These are phyloP conservation scores for Clarias laeviceps DNA, from an alignment of 2,797 vertebrate genomes.

Conservation along the genomic window DNA sequence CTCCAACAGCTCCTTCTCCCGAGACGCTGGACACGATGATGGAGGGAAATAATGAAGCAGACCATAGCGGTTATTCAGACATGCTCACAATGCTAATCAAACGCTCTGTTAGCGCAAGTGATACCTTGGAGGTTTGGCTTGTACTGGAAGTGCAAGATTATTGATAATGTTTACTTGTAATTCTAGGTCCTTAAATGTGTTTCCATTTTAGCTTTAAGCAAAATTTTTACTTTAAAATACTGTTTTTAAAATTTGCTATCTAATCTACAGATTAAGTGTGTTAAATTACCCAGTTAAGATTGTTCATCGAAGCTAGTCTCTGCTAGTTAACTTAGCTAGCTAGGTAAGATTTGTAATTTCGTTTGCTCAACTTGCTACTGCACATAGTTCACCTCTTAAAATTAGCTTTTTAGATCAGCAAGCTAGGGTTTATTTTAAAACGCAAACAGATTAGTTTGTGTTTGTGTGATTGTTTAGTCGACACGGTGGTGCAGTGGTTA, in stretches of 20 bases:
- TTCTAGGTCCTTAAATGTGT: too few species aligned
- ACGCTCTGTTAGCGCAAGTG: neutral
- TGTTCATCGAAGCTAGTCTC: neutral
- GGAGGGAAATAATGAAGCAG: neutral
- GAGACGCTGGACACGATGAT: slow-evolving; percentile 70
- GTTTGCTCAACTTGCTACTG: neutral
- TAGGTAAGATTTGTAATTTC: neutral
- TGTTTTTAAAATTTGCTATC: neutral
- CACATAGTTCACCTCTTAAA: neutral
- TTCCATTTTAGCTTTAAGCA: too few species aligned
- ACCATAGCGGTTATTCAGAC: slow-evolving; percentile 12
- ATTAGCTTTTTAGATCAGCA: neutral
- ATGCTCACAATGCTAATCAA: neutral
- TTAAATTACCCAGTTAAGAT: neutral
- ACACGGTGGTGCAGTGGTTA: too few species aligned
- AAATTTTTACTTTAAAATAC: neutral
- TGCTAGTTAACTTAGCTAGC: neutral
- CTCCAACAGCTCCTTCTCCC: slow-evolving; percentile 78
- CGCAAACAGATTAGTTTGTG: neutral
- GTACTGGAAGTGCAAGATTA: too few species aligned
- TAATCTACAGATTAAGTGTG: neutral
- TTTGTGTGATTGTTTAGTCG: too few species aligned
- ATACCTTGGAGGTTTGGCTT: neutral
- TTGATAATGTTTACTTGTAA: too few species aligned
- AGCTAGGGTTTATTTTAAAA: neutral